Evolutionary conservation across 2,888 invertebrate species (phyloP).

Genomic region (Ferrisia virgata): DNA sequence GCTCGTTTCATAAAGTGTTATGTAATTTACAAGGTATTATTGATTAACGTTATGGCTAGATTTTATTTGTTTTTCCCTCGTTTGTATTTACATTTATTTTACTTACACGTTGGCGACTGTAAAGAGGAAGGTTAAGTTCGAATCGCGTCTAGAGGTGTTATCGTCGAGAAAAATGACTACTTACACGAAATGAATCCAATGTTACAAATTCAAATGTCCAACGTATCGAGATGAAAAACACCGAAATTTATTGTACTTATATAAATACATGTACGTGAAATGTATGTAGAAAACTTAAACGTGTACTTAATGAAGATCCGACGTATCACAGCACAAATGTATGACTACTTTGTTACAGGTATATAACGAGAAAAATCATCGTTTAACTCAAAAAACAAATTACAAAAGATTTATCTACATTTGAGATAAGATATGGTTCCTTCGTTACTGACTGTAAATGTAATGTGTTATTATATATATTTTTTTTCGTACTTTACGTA

Average conservation of each 20-base stretch:
- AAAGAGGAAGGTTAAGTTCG: too few species aligned
- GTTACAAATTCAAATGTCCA: neutral
- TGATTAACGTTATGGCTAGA: neutral
- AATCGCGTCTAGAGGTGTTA: too few species aligned
- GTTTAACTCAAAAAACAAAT: conserved; percentile 22
- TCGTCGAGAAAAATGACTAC: neutral
- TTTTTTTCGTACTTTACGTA: neutral
- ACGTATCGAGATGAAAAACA: neutral
- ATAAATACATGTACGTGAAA: neutral
- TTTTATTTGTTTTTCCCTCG: neutral
- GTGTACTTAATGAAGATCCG: neutral
- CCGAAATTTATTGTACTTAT: neutral
- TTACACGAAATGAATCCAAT: conserved; percentile 5
- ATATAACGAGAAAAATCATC: neutral
- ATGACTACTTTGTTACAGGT: neutral
- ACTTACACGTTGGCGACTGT: neutral
- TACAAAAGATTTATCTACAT: conserved; percentile 24
- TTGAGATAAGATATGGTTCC: conserved; percentile 14
- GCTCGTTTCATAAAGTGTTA: neutral
- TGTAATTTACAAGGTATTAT: neutral
- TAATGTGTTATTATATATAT: neutral
- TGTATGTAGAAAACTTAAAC: neutral
- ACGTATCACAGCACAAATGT: conserved; percentile 1
- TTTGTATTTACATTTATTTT: too few species aligned
- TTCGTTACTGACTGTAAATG: too few species aligned